These are phyloP conservation scores for Sorex araneus DNA, from an alignment of 2,113 vertebrate species.

Conservation along the genomic window DNA sequence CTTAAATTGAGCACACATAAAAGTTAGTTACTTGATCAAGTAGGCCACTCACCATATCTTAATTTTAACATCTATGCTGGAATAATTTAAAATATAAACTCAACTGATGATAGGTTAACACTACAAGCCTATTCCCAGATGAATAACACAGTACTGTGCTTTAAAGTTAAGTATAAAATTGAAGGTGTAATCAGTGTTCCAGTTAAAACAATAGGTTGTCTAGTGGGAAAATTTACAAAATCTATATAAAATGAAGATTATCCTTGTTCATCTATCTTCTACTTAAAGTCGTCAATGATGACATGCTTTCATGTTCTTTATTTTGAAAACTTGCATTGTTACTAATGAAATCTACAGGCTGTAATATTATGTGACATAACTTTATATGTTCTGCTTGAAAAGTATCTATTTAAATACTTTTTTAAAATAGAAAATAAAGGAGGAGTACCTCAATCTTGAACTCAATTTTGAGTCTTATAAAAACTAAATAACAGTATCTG, in stretches of 20 bases:
- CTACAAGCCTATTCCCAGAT: background rate
- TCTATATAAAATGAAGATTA: constrained; percentile 27
- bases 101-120: background rate
- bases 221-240: constrained; percentile 14
- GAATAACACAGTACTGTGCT: constrained; percentile 18
- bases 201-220: constrained; percentile 41
- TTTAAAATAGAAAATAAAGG: constrained; percentile 24
- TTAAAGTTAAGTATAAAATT: constrained; percentile 59
- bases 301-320: background rate
- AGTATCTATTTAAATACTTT: background rate
- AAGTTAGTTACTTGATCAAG: background rate
- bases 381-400: background rate
- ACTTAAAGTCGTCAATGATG: background rate
- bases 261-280: background rate
- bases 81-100: background rate
- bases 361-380: background rate
- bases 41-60: background rate
- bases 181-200: background rate
- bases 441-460: constrained; percentile 10
- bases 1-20: background rate
- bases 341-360: background rate
- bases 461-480: constrained; percentile 40
- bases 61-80: background rate
- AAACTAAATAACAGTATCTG: constrained; percentile 48
- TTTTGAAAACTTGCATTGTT: constrained; percentile 29